Conservation (phyloP, 2,888 invertebrate genomes). For the Drosophila mayaguana region DNA sequence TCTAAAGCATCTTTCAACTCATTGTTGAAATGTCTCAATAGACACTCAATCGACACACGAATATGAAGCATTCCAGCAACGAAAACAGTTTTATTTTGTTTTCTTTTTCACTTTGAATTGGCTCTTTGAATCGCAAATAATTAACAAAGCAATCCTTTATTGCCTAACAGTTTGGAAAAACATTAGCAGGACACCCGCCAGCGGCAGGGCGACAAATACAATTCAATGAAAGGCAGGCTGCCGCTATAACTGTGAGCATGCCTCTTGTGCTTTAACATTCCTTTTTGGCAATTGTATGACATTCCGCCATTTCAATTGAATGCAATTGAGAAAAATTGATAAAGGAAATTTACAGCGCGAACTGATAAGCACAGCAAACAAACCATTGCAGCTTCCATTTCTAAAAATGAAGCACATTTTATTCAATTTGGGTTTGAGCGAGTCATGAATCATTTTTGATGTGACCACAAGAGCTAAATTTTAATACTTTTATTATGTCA, state of each 20-base stretch:
- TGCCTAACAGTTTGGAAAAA: neutral
- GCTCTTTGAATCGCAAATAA: neutral
- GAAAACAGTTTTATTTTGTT: neutral
- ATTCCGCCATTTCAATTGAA: neutral
- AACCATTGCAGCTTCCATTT: too few relatives aligned
- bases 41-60: neutral
- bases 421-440: too few relatives aligned
- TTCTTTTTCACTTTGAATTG: neutral
- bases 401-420: too few relatives aligned
- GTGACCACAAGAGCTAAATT: neutral
- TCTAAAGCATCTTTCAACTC: neutral
- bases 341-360: too few relatives aligned
- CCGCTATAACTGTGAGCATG: neutral
- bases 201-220: too few relatives aligned
- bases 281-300: neutral
- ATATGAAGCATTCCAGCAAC: neutral
- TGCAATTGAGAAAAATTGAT: neutral
- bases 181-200: neutral
- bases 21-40: neutral
- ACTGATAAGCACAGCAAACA: too few relatives aligned
- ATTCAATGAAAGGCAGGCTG: neutral
- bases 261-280: neutral
- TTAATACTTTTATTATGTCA: neutral
- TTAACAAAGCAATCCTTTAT: neutral
- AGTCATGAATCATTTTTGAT: neutral